These are phyloP conservation scores for Standfussiana lucernea DNA, from an alignment of 2,888 invertebrate genomes.

Conservation along the genomic window DNA sequence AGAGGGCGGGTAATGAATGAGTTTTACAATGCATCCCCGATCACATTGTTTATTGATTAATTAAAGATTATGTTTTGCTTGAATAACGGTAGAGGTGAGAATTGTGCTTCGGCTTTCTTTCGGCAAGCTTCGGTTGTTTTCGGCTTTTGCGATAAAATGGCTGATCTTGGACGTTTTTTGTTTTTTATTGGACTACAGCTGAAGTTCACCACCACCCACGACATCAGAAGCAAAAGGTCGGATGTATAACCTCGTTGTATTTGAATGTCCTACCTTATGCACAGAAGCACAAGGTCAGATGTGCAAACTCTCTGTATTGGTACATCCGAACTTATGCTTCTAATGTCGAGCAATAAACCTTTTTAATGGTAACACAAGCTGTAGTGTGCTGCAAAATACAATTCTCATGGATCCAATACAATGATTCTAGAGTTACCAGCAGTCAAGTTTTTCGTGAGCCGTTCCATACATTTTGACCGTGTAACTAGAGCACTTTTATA, in stretches of 20 bases:
- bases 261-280: too few species aligned
- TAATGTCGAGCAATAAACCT: too few species aligned
- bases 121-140: neutral
- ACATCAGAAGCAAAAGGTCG: too few species aligned
- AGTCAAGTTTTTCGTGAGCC: neutral
- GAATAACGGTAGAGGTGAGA: conserved; percentile 25
- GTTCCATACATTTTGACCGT: neutral
- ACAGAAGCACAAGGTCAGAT: too few species aligned
- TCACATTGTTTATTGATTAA: conserved; percentile 43
- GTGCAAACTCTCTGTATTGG: too few species aligned
- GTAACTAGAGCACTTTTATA: neutral
- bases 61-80: conserved; percentile 40
- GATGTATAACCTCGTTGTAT: too few species aligned
- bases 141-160: neutral
- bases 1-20: conserved; percentile 27
- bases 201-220: too few species aligned
- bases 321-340: too few species aligned
- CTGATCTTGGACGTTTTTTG: neutral
- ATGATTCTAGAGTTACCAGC: too few species aligned
- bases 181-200: neutral
- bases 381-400: neutral
- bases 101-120: neutral
- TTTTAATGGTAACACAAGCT: neutral
- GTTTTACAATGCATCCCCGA: conserved; percentile 28
- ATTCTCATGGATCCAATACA: neutral